Evolutionary conservation across 2,113 vertebrate genomes (phyloP).

Genomic region (Illadopsis cleaveri): DNA sequence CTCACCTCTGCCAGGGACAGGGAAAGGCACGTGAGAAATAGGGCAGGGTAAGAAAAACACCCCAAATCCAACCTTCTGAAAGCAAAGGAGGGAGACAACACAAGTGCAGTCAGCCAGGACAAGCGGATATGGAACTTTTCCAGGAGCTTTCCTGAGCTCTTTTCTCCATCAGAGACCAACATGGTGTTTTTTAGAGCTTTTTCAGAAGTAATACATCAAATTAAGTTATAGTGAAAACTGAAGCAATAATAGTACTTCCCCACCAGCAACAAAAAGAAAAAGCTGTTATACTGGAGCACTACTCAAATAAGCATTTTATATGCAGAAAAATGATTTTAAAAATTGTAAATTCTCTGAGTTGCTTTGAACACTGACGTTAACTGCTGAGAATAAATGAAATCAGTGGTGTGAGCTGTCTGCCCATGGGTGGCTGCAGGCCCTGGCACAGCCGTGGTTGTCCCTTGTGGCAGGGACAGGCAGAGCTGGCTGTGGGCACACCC

Average conservation of each 20-base stretch:
- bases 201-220: no score
- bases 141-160: background rate
- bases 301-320: background rate
- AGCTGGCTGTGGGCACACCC: fast-evolving
- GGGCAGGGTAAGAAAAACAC: background rate
- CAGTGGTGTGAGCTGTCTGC: fast-evolving
- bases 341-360: background rate
- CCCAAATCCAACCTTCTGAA: background rate
- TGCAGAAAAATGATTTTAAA: fast-evolving
- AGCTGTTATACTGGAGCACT: fast-evolving
- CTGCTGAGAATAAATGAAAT: no score
- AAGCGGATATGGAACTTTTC: fast-evolving
- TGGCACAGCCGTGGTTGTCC: fast-evolving
- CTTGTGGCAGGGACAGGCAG: background rate
- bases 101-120: background rate
- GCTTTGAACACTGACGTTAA: background rate
- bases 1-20: background rate
- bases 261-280: background rate
- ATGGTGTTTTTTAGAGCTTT: background rate
- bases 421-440: fast-evolving
- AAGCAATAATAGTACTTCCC: background rate
- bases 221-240: background rate
- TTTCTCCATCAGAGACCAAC: background rate
- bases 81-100: background rate
- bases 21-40: background rate